phyloP scores from a whole-genome alignment of 1,140 invertebrate genomes.

The Pollicipes pollicipes region DNA sequence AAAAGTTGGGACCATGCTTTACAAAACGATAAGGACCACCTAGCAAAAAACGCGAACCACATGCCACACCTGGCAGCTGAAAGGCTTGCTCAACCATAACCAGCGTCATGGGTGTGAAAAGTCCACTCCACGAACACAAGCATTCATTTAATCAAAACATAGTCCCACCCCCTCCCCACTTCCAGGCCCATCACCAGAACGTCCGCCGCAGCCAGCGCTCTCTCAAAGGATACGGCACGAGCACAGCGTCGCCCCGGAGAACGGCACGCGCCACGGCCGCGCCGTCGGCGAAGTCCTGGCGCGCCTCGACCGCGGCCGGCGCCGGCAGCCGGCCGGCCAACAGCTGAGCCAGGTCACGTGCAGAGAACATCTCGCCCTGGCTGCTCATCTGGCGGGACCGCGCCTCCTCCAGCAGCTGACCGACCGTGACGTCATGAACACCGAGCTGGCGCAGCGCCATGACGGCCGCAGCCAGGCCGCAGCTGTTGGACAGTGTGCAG shows the following conservation, averaged over 20 bases:
- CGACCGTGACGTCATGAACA: neutral
- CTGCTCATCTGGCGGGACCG: neutral
- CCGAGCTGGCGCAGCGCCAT: neutral
- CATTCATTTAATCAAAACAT: too few relatives aligned
- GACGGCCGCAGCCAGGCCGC: neutral
- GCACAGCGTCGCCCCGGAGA: neutral
- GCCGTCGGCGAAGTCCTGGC: neutral
- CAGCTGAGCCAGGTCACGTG: neutral
- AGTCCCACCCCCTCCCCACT: too few relatives aligned
- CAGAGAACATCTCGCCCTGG: neutral
- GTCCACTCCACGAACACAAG: too few relatives aligned
- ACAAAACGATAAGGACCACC: too few relatives aligned
- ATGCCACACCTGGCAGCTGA: too few relatives aligned
- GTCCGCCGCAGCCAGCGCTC: too few relatives aligned
- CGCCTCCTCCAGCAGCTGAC: neutral
- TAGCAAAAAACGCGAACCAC: too few relatives aligned
- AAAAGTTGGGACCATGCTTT: too few relatives aligned
- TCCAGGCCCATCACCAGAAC: too few relatives aligned
- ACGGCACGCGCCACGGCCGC: neutral
- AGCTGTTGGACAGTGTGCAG: neutral
- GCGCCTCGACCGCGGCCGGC: too few relatives aligned
- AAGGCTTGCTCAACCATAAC: too few relatives aligned
- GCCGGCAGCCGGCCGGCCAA: neutral
- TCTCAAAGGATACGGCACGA: conserved; percentile 9
- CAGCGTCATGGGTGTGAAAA: too few relatives aligned